These are phyloP conservation scores for Orius insidiosus DNA, from an alignment of 1,140 invertebrate species.

Conservation along the genomic window DNA sequence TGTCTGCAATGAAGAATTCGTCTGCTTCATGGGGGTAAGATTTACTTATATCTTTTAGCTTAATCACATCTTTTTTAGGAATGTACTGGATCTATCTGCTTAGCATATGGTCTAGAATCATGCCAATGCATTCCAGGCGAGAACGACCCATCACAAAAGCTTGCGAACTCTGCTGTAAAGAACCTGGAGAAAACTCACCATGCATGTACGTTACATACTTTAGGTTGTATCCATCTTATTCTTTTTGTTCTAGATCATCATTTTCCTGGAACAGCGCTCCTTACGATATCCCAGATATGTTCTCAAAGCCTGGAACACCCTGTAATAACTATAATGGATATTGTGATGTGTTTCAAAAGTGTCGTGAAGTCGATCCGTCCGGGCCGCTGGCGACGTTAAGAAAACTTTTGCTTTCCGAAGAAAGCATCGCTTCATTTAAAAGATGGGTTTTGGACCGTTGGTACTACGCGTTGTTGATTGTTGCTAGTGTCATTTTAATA, in stretches of 20 bases:
- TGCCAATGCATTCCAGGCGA: constrained; percentile 75
- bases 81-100: constrained; percentile 83
- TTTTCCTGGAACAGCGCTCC: constrained; percentile 78
- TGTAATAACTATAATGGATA: constrained; percentile 98
- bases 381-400: constrained; percentile 82
- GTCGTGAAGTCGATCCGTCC: constrained; percentile 82
- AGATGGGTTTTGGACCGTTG: constrained; percentile 69
- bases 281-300: constrained; percentile 81
- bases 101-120: constrained; percentile 84
- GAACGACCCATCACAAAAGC: constrained; percentile 63
- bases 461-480: constrained; percentile 63
- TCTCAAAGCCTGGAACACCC: constrained; percentile 82
- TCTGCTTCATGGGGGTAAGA: constrained; percentile 86
- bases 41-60: no score
- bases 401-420: constrained; percentile 70
- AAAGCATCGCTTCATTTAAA: constrained; percentile 68
- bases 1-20: constrained; percentile 81
- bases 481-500: constrained; percentile 51
- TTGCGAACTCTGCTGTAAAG: constrained; percentile 77
- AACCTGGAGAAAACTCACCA: constrained; percentile 62
- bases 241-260: constrained; percentile 49
- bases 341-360: constrained; percentile 97
- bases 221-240: not conserved
- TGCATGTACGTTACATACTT: constrained; percentile 36
- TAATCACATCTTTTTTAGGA: constrained; percentile 47